Conservation (phyloP, 64 coral and sea anemone genomes). For the Stichodactyla mertensii region DNA sequence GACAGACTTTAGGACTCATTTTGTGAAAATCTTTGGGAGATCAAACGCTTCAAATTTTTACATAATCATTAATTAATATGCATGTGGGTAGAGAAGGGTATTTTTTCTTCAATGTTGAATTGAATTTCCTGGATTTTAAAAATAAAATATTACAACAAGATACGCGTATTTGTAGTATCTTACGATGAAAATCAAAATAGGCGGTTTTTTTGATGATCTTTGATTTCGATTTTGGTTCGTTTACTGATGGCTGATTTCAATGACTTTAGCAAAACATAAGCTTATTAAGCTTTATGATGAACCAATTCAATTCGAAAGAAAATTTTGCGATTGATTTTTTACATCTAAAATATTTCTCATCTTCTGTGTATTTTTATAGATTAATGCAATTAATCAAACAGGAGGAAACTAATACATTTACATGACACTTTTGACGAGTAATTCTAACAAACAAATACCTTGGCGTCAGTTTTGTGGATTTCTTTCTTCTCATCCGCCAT, state of each 20-base stretch:
- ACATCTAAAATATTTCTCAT: not conserved
- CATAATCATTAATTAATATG: too few relatives aligned
- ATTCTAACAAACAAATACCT: slow-evolving; percentile 9
- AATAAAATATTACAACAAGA: not conserved
- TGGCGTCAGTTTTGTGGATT: not conserved
- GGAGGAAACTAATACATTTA: not conserved
- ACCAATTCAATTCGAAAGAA: too few relatives aligned
- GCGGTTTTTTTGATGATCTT: not conserved
- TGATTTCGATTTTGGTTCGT: not conserved
- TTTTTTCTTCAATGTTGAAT: too few relatives aligned
- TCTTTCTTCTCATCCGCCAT: slow-evolving; percentile 80
- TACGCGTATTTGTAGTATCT: not conserved
- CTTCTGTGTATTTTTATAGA: not conserved
- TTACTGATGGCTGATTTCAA: not conserved
- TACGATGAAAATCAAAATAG: not conserved
- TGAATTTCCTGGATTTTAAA: too few relatives aligned
- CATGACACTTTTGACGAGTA: too few relatives aligned
- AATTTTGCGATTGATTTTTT: not conserved
- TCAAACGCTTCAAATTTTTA: too few relatives aligned
- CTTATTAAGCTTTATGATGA: too few relatives aligned
- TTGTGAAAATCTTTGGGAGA: too few relatives aligned
- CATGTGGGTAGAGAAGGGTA: too few relatives aligned
- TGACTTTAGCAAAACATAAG: too few relatives aligned
- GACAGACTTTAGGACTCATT: too few relatives aligned
- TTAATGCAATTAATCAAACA: not conserved